Conservation (phyloP, 2,797 vertebrate genomes). For the Bradypodion pumilum region DNA sequence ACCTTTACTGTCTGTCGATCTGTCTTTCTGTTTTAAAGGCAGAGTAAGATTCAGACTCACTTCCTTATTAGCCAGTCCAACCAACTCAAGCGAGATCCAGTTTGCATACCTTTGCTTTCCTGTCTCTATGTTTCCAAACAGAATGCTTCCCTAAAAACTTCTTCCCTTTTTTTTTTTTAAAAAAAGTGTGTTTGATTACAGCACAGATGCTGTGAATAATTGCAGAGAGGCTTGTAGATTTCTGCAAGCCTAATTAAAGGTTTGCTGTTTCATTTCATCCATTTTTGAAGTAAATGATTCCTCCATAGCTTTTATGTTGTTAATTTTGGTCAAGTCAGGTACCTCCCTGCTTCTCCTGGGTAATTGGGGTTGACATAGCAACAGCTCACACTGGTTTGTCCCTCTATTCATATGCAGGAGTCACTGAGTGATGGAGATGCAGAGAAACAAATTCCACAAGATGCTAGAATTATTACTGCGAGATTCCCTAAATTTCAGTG, state of each 20-base stretch:
- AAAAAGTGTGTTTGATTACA: neutral
- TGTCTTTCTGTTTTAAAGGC: no score
- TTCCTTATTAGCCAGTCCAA: conserved; percentile 7
- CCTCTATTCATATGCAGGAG: neutral
- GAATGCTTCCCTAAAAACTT: conserved; percentile 1
- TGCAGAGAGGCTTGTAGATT: conserved; percentile 38
- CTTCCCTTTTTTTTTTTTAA: neutral
- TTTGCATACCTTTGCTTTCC: neutral
- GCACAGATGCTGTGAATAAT: conserved; percentile 35
- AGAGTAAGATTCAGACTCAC: no score
- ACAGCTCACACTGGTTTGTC: neutral
- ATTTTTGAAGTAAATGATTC: conserved; percentile 35
- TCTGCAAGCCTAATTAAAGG: conserved; percentile 37
- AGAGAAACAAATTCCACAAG: conserved; percentile 18
- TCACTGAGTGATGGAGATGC: conserved; percentile 12
- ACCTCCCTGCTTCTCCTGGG: conserved; percentile 30
- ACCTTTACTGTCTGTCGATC: no score
- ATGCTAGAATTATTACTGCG: neutral
- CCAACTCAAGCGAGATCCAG: rapidly evolving
- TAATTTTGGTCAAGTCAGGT: conserved; percentile 41
- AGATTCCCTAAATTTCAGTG: neutral
- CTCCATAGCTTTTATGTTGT: neutral
- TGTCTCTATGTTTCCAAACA: conserved; percentile 13
- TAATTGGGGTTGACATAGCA: conserved; percentile 49
- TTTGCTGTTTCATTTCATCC: conserved; percentile 37